Evolutionary conservation across 2,888 invertebrate genomes (phyloP).

Genomic region (Ctena decussata): DNA sequence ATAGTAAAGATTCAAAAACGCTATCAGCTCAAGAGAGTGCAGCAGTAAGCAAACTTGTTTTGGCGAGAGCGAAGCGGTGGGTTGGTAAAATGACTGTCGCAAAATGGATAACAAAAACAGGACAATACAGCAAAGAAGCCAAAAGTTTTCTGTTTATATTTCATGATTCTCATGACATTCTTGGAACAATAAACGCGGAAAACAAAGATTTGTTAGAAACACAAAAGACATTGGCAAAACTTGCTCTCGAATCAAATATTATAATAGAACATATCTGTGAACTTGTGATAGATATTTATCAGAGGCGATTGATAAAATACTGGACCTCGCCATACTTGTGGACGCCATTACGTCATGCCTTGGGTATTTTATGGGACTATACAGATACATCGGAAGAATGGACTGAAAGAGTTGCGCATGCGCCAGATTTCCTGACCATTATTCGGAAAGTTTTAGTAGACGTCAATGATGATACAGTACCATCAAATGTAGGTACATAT

Average conservation of each 20-base stretch:
- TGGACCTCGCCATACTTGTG: background rate
- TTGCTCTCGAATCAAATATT: background rate
- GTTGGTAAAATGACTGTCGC: background rate
- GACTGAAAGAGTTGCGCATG: background rate
- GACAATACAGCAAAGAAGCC: background rate
- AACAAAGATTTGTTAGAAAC: background rate
- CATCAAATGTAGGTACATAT: too few relatives aligned
- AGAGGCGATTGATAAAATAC: background rate
- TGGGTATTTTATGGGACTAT: background rate
- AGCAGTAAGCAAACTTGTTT: background rate
- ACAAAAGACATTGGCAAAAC: background rate
- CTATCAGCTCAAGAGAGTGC: background rate
- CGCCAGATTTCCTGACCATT: background rate
- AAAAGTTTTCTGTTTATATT: background rate
- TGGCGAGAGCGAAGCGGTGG: background rate
- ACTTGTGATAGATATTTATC: background rate
- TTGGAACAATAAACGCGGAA: background rate
- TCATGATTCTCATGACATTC: background rate
- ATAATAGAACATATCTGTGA: background rate
- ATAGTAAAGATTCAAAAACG: background rate
- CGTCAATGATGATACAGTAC: background rate
- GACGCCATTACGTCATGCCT: background rate
- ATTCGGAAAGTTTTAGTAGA: background rate
- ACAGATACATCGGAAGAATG: background rate
- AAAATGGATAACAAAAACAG: background rate